phyloP scores from a whole-genome alignment of 2,797 vertebrate species.

The Borostomias antarcticus region DNA sequence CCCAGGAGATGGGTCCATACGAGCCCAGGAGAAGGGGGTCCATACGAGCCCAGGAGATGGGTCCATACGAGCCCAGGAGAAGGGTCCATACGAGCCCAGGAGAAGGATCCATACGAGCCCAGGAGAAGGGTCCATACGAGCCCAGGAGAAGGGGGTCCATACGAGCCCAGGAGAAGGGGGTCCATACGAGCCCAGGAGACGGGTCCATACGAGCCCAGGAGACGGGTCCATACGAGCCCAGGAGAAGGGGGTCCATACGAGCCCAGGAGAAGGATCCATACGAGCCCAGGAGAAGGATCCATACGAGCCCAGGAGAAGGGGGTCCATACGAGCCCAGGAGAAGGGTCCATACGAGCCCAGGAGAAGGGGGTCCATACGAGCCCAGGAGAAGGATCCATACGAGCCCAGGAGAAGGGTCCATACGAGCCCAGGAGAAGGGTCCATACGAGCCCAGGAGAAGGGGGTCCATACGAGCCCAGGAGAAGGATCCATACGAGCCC shows the following conservation, averaged over 20 bases:
- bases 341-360: conserved; percentile 83
- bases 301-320: no score
- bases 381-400: conserved; percentile 87
- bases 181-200: no score
- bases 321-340: conserved; percentile 87
- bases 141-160: conserved; percentile 87
- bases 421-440: conserved; percentile 89
- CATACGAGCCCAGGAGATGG: no score
- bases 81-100: conserved; percentile 81
- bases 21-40: conserved; percentile 86
- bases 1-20: conserved; percentile 75
- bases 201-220: conserved; percentile 73
- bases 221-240: conserved; percentile 81
- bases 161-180: conserved; percentile 94
- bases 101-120: conserved; percentile 88
- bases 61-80: conserved; percentile 74
- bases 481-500: conserved; percentile 81
- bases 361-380: conserved; percentile 82
- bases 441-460: no score
- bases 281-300: conserved; percentile 89
- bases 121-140: conserved; percentile 78
- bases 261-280: conserved; percentile 82
- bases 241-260: conserved; percentile 87
- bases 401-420: no score
- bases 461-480: conserved; percentile 86